Evolutionary conservation across 2,888 invertebrate genomes (phyloP).

Genomic region (Drosophila paracracens): DNA sequence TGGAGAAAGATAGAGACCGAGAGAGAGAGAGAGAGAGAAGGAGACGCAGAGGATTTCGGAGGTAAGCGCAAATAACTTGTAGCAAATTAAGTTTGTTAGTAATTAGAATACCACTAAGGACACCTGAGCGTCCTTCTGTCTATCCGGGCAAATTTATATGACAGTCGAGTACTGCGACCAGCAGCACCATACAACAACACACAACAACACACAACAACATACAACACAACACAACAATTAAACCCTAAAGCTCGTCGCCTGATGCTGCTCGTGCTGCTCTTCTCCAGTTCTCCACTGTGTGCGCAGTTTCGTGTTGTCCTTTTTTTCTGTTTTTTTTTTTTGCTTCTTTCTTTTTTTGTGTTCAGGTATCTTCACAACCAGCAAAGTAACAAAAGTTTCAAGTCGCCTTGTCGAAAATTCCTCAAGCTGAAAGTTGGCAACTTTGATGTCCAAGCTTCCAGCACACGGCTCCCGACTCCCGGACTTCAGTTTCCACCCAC

Average conservation of each 20-base stretch:
- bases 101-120: conserved; percentile 81
- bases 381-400: conserved; percentile 74
- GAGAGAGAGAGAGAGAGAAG: background rate
- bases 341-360: conserved; percentile 17
- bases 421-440: conserved; percentile 77
- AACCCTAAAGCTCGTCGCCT: conserved; percentile 52
- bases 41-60: conserved; percentile 16
- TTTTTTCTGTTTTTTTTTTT: conserved; percentile 17
- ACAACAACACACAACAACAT: background rate
- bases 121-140: conserved; percentile 68
- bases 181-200: conserved; percentile 41
- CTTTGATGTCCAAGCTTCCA: conserved; percentile 73
- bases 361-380: conserved; percentile 65
- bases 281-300: conserved; percentile 31
- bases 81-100: conserved; percentile 80
- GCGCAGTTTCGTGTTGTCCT: conserved; percentile 33
- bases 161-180: conserved; percentile 33
- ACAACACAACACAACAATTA: conserved; percentile 68
- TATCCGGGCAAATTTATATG: conserved; percentile 58
- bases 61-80: conserved; percentile 75
- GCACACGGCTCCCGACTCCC: background rate
- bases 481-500: conserved; percentile 9
- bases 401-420: conserved; percentile 80
- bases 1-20: background rate
- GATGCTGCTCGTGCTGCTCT: conserved; percentile 26